Evolutionary conservation across 2,113 vertebrate species (phyloP).

Genomic region (Macaca nemestrina): DNA sequence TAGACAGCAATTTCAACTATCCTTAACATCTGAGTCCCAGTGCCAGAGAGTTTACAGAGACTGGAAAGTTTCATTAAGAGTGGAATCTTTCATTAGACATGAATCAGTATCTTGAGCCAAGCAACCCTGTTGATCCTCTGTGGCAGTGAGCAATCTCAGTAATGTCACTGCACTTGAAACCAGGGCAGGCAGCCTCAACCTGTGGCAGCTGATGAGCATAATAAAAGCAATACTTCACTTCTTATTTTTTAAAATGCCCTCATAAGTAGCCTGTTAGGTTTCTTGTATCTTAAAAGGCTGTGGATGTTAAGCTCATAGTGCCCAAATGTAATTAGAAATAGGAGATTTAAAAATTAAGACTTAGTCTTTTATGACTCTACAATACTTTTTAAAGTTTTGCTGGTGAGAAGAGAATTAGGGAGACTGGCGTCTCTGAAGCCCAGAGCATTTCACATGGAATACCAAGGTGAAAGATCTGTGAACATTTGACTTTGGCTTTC

Average conservation of each 20-base stretch:
- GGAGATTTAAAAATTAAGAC: background rate
- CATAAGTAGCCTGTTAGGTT: background rate
- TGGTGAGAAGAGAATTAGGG: background rate
- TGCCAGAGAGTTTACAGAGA: background rate
- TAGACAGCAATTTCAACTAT: conserved; percentile 29
- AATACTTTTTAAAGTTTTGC: background rate
- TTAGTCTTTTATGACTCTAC: background rate
- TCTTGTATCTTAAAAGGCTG: conserved; percentile 16
- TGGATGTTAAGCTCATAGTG: background rate
- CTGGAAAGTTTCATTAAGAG: conserved; percentile 2
- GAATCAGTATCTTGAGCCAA: conserved; percentile 14
- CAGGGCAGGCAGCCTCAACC: background rate
- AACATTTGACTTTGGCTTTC: background rate
- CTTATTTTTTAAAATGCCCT: background rate
- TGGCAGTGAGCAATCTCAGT: background rate
- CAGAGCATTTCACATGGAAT: background rate
- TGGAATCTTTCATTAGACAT: conserved; percentile 47
- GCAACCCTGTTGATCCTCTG: background rate
- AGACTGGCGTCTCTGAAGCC: background rate
- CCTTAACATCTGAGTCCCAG: background rate
- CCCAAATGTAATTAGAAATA: conserved; percentile 7
- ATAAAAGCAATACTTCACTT: background rate
- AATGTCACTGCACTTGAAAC: background rate
- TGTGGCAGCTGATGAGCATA: background rate
- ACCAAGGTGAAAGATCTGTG: background rate